Evolutionary conservation across 2,888 invertebrate genomes (phyloP).

Genomic region (Nymphalis polychloros): DNA sequence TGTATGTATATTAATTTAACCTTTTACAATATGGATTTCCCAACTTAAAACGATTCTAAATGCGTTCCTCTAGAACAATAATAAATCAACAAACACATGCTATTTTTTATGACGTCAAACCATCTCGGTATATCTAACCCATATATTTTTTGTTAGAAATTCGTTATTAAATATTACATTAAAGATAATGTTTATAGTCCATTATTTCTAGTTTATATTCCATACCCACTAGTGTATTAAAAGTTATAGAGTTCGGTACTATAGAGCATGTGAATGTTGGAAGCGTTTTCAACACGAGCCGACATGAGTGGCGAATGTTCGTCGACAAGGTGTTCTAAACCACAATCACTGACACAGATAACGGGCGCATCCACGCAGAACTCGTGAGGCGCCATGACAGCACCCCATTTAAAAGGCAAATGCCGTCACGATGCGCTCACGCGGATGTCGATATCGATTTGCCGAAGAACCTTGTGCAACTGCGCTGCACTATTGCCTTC

Average conservation of each 20-base stretch:
- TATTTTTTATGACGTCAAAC: not conserved
- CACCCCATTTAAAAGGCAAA: slow-evolving; percentile 73
- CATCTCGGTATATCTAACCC: not conserved
- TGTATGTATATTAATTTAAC: not conserved
- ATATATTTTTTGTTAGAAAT: slow-evolving; percentile 4
- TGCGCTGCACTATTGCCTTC: slow-evolving; percentile 24
- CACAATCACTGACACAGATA: slow-evolving; percentile 69
- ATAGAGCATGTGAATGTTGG: not conserved
- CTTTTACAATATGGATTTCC: slow-evolving; percentile 1
- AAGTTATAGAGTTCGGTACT: too few species aligned
- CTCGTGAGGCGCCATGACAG: slow-evolving; percentile 70
- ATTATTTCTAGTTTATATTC: not conserved
- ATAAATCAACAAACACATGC: not conserved
- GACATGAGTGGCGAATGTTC: not conserved
- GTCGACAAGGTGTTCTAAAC: slow-evolving; percentile 21
- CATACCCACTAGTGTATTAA: too few species aligned
- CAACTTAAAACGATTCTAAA: not conserved
- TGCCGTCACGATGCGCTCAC: slow-evolving; percentile 68
- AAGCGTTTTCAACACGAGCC: not conserved
- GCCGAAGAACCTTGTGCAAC: slow-evolving; percentile 46
- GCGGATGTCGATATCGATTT: slow-evolving; percentile 52
- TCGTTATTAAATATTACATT: not conserved
- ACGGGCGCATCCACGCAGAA: slow-evolving; percentile 64
- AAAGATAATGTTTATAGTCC: not conserved
- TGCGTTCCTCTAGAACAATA: too few species aligned